Evolutionary conservation across 2,888 invertebrate genomes (phyloP), one percentile per base, ranked within the genome.

Genomic region (Phalera bucephala): DNA sequence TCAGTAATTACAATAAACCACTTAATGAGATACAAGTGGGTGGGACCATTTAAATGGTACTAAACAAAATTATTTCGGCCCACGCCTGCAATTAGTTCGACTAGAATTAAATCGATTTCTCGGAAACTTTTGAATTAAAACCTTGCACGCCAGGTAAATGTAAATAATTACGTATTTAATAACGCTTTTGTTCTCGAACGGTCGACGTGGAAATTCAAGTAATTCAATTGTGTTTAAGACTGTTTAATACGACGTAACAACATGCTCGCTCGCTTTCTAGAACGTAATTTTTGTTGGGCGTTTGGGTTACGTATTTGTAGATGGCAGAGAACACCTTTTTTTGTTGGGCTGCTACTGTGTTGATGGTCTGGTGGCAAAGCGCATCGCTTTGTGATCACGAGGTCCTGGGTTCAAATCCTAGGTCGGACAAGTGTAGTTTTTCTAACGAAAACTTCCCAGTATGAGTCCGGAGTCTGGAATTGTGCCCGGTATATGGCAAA

Each of bases 101-200:
- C 87, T 89, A 89, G 89, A 83, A 85, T 80, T 79, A 85, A 86
- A 80, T 80, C 79, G 76, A 77, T 82, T 84, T 79, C 80, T 71
- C 71, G 78, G 75, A 62, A 63, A 67, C 64, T 60, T 19, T 52
- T 56, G 62, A 67, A 67, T 67, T 67, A 67, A 84, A 87, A 81
- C 82, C 81, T 83, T 77, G 85, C 86, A 85, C 86, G 85, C 81
- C 81, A 85, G 68, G 86, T 80, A 86, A 86, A 84, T 81, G 85
- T 86, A 82, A 87, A 87, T 88, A 89, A 88, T 88, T 89, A 84
- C 88, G 86, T 85, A 85, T 87, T 89, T 89, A 89, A 88, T 89
- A 89, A 88, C 77, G 87, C 88, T 85, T 88, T 89, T 89, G 89
- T 89, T 89, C 88, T 84, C 83, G 68, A 64, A 71, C 64, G 65